A percentile compares a stretch with the other conserved stretches of the same genome.
phyloP scores from a whole-genome alignment of 2,888 invertebrate genomes.

The Lydus trimaculatus region DNA sequence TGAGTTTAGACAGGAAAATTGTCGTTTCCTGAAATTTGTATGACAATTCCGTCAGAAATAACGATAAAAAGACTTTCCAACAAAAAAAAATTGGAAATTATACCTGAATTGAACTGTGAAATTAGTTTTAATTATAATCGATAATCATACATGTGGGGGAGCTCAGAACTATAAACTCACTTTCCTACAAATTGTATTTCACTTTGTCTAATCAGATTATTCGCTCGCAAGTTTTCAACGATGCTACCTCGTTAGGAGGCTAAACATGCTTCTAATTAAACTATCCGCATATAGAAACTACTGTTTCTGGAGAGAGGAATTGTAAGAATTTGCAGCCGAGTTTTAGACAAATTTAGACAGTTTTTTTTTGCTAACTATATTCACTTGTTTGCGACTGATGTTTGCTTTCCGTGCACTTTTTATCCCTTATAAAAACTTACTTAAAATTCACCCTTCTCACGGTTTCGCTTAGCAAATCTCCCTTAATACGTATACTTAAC shows the following conservation, averaged over 20 bases:
- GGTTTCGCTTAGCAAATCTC: constrained; percentile 10
- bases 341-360: background rate
- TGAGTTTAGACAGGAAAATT: constrained; percentile 25
- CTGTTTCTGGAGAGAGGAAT: background rate
- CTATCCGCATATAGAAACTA: constrained; percentile 13
- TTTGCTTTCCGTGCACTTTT: background rate
- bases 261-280: constrained; percentile 25
- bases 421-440: constrained; percentile 5
- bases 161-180: constrained; percentile 39
- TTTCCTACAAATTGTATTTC: constrained; percentile 48
- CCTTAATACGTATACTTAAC: constrained; percentile 10
- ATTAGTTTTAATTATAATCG: constrained; percentile 38
- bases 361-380: background rate
- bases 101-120: background rate
- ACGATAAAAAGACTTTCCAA: background rate
- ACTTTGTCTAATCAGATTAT: constrained; percentile 51
- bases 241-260: constrained; percentile 19
- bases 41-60: background rate
- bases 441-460: constrained; percentile 12
- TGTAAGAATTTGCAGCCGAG: background rate
- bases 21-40: background rate
- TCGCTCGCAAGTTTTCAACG: constrained; percentile 38
- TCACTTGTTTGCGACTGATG: background rate
- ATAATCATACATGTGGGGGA: constrained; percentile 40
- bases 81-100: background rate